Base-by-base conservation (phyloP, 2,888 invertebrate species). In the Nomada goodeniana region DNA sequence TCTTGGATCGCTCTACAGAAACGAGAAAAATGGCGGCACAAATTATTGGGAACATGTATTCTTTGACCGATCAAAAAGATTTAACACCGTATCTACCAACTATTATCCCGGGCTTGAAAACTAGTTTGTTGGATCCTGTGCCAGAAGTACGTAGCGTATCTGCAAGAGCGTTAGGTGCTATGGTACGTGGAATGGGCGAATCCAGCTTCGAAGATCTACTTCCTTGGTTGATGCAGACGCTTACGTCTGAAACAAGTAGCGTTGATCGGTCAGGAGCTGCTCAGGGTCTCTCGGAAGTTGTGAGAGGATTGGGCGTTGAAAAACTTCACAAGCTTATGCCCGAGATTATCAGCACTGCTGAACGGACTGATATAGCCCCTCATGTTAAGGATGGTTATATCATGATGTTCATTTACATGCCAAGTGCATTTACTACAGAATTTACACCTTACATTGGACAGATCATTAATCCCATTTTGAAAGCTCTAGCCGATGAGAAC, bases 341-440 rank as follows among this genome's bases (percentile, higher is more conserved):
- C 0, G 98, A 99, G 92, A 98, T 99, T 84, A 98, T 99, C 87
- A 96, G 97, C 70, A 99, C 98, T 0, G 98, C 99, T 0, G 98
- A 98, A 93, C 96, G 98, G 80, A 96, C 97, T 0, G 98, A 98
- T 93, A 98, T 98, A 90, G 98, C 98, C 9, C 98, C 99, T 0
- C 98, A 99, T 94, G 99, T 99, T 2, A 98, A 99, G 92, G 99
- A 99, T 94, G 99, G 99, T 60, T 99, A 99, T 95, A 99, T 99
- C 83, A 99, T 99, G 98, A 98, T 99, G 98, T 99, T 99, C 94
- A 99, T 99, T 92, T 99, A 99, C 94, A 98, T 99, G 97, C 99
- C 99, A 2, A 97, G 97, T 81, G 98, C 99, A 15, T 99, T 99
- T 94, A 98, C 98, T 9, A 96, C 97, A 85, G 98, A 98, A 92